Conservation (phyloP, 1,140 invertebrate species). For the Meloidogyne exigua region DNA sequence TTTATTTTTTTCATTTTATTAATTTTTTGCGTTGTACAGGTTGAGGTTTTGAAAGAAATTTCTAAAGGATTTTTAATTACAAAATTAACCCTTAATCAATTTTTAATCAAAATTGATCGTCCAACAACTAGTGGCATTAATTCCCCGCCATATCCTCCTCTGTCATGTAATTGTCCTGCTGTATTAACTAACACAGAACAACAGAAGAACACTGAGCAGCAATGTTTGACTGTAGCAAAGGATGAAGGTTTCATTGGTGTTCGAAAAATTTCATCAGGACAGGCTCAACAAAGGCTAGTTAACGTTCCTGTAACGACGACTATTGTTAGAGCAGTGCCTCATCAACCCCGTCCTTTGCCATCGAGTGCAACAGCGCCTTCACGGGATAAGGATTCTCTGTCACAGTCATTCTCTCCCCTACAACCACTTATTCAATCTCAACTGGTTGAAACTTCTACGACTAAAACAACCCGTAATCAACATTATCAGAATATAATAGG, state of each 20-base stretch:
- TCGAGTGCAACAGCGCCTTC: neutral
- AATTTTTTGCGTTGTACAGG: neutral
- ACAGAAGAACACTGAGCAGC: neutral
- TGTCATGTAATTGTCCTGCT: neutral
- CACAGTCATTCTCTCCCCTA: constrained; percentile 1
- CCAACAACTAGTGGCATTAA: neutral
- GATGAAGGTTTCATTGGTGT: neutral
- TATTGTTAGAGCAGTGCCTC: neutral
- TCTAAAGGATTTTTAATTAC: too few relatives aligned
- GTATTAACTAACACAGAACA: neutral
- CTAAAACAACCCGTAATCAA: neutral
- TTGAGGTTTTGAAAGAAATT: too few relatives aligned
- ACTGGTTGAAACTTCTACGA: neutral
- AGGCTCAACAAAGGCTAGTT: neutral
- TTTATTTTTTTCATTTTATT: neutral
- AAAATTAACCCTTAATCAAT: too few relatives aligned
- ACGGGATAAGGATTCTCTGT: neutral
- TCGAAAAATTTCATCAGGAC: neutral
- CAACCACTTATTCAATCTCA: neutral
- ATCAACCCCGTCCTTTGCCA: neutral
- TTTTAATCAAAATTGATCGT: neutral
- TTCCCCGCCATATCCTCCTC: neutral
- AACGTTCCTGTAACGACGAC: neutral
- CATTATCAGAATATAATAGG: neutral
- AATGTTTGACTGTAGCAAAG: neutral